Evolutionary conservation across 2,113 vertebrate species (phyloP), one percentile per base, ranked within the genome.

Genomic region (Pomatorhinus ruficollis): DNA sequence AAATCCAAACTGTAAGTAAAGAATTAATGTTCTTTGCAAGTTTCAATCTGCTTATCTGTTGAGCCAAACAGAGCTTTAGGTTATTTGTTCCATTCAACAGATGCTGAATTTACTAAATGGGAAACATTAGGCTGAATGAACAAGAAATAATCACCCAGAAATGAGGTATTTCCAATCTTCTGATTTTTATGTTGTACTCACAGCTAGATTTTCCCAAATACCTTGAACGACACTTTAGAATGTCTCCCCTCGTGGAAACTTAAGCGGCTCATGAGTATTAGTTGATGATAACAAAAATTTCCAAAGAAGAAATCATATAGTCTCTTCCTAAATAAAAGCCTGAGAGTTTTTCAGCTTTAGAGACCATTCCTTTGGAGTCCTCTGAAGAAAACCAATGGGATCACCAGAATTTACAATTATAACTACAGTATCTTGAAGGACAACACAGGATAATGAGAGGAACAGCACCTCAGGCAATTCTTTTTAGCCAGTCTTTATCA

Each of bases 401-500:
- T 50, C 50, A 59, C 14, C 37, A 82, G 9, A 81, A 50, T 40
- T 95, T 49, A 83, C 42, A 83, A 20, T 76, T 47, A 57, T 2
- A 89, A 23, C 9, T n/a, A 20, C 31, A 50, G 30, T 23, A 69
- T 23, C 45, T 52, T 3, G 15, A 69, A 83, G 39, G 75, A 70
- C 50, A 80, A 42, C 28, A 45, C 33, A 61, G 39, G 37, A 45
- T 13, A 88, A 24, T 4, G 16, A 61, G 57, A 88, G 20, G 18
- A 80, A 74, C 19, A 68, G 69, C 54, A 91, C 4, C 18, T 18
- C 33, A 6, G 35, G 35, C 66, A 77, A 74, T 24, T 72, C 83
- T 83, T 93, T 95, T 81, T 25, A 95, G 79, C 76, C 86, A 92
- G 59, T 39, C 49, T 69, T n/a, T 53, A 94, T 83, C 42, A 84